Base-by-base conservation (phyloP, 2,888 invertebrate genomes). In the Mythimna vitellina region DNA sequence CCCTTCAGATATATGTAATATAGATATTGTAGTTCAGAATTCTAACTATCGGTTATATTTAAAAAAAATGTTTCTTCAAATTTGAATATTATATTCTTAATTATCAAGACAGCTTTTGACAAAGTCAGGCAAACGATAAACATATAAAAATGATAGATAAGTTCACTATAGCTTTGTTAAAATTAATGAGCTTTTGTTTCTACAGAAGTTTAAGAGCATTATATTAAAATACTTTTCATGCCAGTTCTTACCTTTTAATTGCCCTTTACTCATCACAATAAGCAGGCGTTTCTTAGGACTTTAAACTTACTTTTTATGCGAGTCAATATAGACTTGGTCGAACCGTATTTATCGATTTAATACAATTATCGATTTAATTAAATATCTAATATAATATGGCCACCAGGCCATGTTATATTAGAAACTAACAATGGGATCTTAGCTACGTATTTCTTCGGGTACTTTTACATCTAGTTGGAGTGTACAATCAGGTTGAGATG, bases 401-500 rank as follows among this genome's bases (percentile, higher is more conserved):
- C n/a, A n/a, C n/a, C n/a, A n/a, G 66, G 69, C 60, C 57, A 64
- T 77, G 32, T 65, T 46, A 49, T 67, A 57, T 58, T 65, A 58
- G 32, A 66, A 56, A 68, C 68, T 71, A 60, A 62, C 63, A 46
- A 61, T 65, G 62, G 68, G 64, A 65, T 29, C 51, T 49, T 60
- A 76, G 54, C 72, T 85, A 80, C 70, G 73, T 73, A 76, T 54
- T 53, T 69, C 64, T 64, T 73, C 25, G 54, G 32, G 64, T 61
- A 75, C 58, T 65, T 68, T 65, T 65, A 62, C 54, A 68, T 74
- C 58, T 70, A 81, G 64, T 76, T 51, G 63, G 56, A 77, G 73
- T 75, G 57, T 78, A 80, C 69, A 80, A 80, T 66, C 66, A 80
- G 75, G 65, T 72, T 80, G 51, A 70, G 71, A 71, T 73, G 79